phyloP scores from a whole-genome alignment of 2,797 vertebrate species.

The Centropyge bicolor region DNA sequence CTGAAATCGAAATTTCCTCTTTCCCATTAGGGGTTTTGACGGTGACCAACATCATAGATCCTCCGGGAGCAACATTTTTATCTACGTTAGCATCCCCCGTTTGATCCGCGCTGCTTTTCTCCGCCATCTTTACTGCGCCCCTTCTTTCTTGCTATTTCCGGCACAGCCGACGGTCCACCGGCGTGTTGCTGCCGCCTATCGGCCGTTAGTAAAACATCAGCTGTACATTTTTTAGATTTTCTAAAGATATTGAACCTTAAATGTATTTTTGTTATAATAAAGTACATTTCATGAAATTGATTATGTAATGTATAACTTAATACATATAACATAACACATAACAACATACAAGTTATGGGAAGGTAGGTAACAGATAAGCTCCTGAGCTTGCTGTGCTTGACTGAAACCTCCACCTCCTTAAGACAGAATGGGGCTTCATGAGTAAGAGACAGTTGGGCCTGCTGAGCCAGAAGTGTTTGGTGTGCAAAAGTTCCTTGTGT shows the following conservation, averaged over 20 bases:
- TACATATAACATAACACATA: no score
- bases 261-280: not conserved
- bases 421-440: no score
- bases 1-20: constrained; percentile 89
- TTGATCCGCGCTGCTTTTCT: constrained; percentile 70
- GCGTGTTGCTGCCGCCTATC: not conserved
- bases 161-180: no score
- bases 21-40: constrained; percentile 92
- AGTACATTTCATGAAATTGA: not conserved
- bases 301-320: not conserved
- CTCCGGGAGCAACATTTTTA: constrained; percentile 73
- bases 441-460: no score
- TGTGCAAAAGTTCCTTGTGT: no score
- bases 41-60: constrained; percentile 87
- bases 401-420: no score
- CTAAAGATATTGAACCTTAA: not conserved
- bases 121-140: constrained; percentile 73
- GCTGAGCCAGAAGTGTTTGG: no score
- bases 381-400: no score
- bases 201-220: not conserved
- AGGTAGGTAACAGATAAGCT: no score
- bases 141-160: not conserved
- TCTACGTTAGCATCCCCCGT: constrained; percentile 69
- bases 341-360: no score
- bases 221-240: no score